Evolutionary conservation across 2,888 invertebrate species (phyloP).

Genomic region (Melieria crassipennis): DNA sequence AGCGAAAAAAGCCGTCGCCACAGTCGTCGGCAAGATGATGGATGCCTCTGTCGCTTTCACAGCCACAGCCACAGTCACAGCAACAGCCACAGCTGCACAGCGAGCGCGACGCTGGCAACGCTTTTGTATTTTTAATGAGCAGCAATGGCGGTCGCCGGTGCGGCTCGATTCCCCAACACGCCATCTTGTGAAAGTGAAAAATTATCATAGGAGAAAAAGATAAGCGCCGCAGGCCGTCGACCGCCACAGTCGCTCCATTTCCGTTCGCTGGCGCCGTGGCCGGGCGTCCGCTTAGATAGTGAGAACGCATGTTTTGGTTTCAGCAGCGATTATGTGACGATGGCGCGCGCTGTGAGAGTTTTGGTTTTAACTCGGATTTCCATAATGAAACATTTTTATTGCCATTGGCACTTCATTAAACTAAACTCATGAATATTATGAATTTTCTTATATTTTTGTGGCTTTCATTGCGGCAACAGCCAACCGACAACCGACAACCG

Average conservation of each 20-base stretch:
- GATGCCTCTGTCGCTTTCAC: background rate
- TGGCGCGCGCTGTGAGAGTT: conserved; percentile 4
- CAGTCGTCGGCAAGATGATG: conserved; percentile 5
- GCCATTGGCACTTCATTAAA: conserved; percentile 66
- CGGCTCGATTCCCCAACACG: conserved; percentile 41
- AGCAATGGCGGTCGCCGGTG: background rate
- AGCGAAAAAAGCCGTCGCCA: background rate
- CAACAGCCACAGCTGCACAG: background rate
- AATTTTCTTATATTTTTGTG: conserved; percentile 46
- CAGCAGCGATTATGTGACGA: conserved; percentile 18
- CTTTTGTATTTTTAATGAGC: conserved; percentile 30
- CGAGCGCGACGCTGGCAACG: background rate
- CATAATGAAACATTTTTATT: conserved; percentile 52
- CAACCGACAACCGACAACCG: conserved; percentile 1
- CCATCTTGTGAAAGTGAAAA: conserved; percentile 63
- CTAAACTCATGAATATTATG: conserved; percentile 64
- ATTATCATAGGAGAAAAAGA: conserved; percentile 50
- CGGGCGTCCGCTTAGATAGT: conserved; percentile 13
- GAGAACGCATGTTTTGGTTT: conserved; percentile 27
- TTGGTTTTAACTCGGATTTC: conserved; percentile 48
- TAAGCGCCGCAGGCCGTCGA: conserved; percentile 29
- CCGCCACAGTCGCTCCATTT: conserved; percentile 30
- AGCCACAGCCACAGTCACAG: background rate
- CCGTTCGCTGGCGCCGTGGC: conserved; percentile 17
- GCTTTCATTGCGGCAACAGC: conserved; percentile 22